Evolutionary conservation across 2,888 invertebrate species (phyloP).

Genomic region (Lymantria dispar): DNA sequence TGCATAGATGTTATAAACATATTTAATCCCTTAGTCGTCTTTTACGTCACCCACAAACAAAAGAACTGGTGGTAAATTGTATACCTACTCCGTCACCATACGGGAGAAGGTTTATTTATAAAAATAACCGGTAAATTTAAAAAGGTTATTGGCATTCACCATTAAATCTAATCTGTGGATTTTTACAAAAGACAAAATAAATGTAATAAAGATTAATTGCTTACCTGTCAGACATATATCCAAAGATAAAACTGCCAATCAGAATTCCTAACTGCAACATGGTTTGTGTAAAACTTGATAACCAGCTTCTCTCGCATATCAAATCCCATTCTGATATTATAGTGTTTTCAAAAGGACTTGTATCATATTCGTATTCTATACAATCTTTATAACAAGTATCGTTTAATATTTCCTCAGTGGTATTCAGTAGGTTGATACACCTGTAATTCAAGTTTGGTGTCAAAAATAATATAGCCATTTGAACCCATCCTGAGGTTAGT

Average conservation of each 20-base stretch:
- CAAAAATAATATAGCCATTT: conserved; percentile 87
- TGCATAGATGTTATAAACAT: too few species aligned
- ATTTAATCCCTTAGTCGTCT: too few species aligned
- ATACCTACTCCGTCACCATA: too few species aligned
- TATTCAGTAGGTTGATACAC: conserved; percentile 43
- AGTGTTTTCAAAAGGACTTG: conserved; percentile 85
- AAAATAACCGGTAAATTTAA: too few species aligned
- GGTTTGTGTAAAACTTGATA: conserved; percentile 88
- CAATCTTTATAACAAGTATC: conserved; percentile 80
- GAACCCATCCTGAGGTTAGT: conserved; percentile 90
- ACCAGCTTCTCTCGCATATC: conserved; percentile 84
- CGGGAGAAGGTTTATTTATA: too few species aligned
- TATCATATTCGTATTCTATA: conserved; percentile 81
- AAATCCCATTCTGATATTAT: conserved; percentile 89
- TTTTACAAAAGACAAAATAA: too few species aligned
- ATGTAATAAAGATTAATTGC: conserved; percentile 17
- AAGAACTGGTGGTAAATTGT: too few species aligned
- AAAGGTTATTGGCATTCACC: too few species aligned
- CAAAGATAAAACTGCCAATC: conserved; percentile 87
- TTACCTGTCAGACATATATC: conserved; percentile 88
- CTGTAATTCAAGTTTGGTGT: conserved; percentile 82
- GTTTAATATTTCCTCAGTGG: conserved; percentile 43
- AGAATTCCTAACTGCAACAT: conserved; percentile 88
- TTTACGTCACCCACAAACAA: too few species aligned
- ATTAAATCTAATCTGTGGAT: too few species aligned